Evolutionary conservation across 1,140 invertebrate genomes (phyloP).

Genomic region (Lethocerus indicus): DNA sequence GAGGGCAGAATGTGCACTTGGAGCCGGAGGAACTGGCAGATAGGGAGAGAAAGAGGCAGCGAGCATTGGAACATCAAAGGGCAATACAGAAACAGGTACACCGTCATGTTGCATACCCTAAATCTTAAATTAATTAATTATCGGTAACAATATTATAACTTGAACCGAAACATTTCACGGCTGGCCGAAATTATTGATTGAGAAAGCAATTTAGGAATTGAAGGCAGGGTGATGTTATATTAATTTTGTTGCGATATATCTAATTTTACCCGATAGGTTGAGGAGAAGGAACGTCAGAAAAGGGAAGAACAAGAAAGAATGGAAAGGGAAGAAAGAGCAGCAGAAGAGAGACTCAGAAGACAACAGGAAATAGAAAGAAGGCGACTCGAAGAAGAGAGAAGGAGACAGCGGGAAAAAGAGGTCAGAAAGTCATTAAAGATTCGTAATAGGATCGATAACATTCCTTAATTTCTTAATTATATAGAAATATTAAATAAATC

Average conservation of each 20-base stretch:
- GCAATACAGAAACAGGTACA: conserved; percentile 45
- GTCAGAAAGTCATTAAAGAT: conserved; percentile 8
- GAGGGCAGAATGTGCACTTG: conserved; percentile 53
- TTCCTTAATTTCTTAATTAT: background rate
- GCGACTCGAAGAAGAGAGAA: conserved; percentile 28
- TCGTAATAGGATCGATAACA: background rate
- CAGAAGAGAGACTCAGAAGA: conserved; percentile 46
- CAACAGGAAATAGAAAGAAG: conserved; percentile 44
- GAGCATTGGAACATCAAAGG: conserved; percentile 50
- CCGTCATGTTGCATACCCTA: background rate
- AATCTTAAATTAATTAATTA: too few species aligned
- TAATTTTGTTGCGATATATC: too few species aligned
- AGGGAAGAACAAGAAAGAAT: conserved; percentile 42
- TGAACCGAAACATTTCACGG: too few species aligned
- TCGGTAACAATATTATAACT: too few species aligned
- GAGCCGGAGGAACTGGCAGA: conserved; percentile 46
- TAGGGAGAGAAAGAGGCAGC: conserved; percentile 43
- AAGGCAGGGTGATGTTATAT: too few species aligned
- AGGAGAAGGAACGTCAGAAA: conserved; percentile 43
- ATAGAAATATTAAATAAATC: conserved; percentile 1
- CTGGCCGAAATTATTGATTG: too few species aligned
- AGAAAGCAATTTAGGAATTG: too few species aligned
- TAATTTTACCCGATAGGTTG: too few species aligned
- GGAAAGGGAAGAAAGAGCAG: conserved; percentile 40
- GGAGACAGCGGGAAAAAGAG: conserved; percentile 25